Evolutionary conservation across 2,888 invertebrate species (phyloP).

Genomic region (Cephus rjabovi): DNA sequence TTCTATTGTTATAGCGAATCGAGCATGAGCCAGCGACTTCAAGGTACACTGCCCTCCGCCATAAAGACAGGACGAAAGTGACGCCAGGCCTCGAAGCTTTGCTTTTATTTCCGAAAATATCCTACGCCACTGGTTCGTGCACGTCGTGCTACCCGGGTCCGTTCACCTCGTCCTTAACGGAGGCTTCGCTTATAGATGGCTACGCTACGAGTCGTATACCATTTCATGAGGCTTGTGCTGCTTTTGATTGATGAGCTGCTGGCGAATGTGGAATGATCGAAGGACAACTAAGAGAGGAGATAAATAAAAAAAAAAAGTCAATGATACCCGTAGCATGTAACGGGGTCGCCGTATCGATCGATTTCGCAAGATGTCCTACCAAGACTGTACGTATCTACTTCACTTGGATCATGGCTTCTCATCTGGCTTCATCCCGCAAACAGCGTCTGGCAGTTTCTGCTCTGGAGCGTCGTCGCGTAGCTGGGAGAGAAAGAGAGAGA

Average conservation of each 20-base stretch:
- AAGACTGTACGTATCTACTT: not conserved
- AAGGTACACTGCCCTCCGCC: not conserved
- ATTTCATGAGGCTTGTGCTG: not conserved
- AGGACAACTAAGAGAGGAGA: not conserved
- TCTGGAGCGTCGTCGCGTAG: not conserved
- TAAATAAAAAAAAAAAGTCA: not conserved
- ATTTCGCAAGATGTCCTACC: constrained; percentile 1
- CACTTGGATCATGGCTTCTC: not conserved
- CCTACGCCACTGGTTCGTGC: not conserved
- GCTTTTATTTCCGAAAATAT: constrained; percentile 25
- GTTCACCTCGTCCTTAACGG: constrained; percentile 34
- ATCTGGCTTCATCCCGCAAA: not conserved
- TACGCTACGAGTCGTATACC: not conserved
- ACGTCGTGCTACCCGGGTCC: constrained; percentile 12
- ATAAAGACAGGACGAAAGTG: not conserved
- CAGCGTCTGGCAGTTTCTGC: not conserved
- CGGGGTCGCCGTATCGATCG: not conserved
- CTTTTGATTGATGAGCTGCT: not conserved
- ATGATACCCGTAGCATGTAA: not conserved
- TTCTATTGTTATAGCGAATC: not conserved
- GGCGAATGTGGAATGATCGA: not conserved
- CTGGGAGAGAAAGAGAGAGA: not conserved
- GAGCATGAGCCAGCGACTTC: not conserved
- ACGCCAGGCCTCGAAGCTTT: not conserved
- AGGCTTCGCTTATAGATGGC: not conserved